Base-by-base conservation (phyloP, 37 sponge, comb jelly and placozoan species). In the Agelas oroides region DNA sequence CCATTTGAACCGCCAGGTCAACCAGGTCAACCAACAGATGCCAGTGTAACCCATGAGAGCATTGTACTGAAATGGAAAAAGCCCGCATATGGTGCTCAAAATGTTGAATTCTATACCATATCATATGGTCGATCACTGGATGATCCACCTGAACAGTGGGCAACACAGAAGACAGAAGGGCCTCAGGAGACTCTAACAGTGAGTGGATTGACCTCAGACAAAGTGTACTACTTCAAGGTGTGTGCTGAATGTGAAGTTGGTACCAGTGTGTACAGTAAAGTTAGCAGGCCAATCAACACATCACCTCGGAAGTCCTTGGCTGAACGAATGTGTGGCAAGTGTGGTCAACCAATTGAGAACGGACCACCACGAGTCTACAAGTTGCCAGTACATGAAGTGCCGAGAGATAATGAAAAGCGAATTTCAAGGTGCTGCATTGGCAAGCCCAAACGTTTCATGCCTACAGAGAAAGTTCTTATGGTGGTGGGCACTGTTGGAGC, bases 401-500 rank as follows among this genome's bases (percentile, higher is more conserved):
- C 11, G 62, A 61, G 11, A 12, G 62, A 61, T 61, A 23, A 3
- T 2, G 3, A 12, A 27, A 61, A 61, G 25, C 2, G 11, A 2
- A 61, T 61, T 14, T 46, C 46, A 3, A 46, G 8, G 46, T 46
- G 46, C 46, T 14, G 11, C 62, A 12, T 61, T 27, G 62, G 62
- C 5, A 2, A 61, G 13, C 62, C 62, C 11, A 23, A 5, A 3
- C n/a, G 12, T 25, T 3, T 5, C 11, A 5, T 14, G 62, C n/a
- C 5, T 61, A n/a, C 46, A 84, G 79, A 78, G 65, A 76, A 72
- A 30, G 87, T 91, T 6, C 64, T 91, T 21, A 82, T 91, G 92
- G 67, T 91, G 28, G 83, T 91, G 12, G 92, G 92, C 23, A 87
- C 92, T 21, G 82, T 87, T 32, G 92, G 92, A 13, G 87, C 92